Percentiles rank a stretch among this genome's conserved stretches.
Conservation (phyloP, 2,888 invertebrate genomes). For the Chaetogeoica ovagalla region DNA sequence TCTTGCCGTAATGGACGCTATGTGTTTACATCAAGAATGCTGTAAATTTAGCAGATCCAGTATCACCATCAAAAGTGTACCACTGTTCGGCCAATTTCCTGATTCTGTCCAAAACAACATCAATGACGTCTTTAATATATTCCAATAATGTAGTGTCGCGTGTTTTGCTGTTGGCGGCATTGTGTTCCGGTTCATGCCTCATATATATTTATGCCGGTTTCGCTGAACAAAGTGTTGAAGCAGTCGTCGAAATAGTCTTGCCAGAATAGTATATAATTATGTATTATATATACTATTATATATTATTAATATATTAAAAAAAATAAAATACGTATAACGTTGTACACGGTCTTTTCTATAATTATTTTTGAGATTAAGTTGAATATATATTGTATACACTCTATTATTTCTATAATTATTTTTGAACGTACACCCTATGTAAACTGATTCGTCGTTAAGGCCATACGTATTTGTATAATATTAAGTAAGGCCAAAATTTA, state of each 20-base stretch:
- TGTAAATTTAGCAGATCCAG: conserved; percentile 94
- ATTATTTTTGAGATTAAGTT: no score
- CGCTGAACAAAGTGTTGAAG: conserved; percentile 93
- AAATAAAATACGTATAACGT: no score
- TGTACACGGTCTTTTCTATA: no score
- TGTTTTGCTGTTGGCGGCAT: conserved; percentile 97
- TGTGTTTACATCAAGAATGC: conserved; percentile 95
- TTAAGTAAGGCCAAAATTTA: no score
- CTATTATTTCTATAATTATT: no score
- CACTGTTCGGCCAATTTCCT: conserved; percentile 88
- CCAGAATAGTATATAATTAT: conserved; percentile 64
- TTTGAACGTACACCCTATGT: no score
- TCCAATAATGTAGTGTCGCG: conserved; percentile 96
- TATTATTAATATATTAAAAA: no score
- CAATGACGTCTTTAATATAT: conserved; percentile 78
- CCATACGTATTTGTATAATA: no score
- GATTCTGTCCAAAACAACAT: conserved; percentile 83
- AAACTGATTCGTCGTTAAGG: no score
- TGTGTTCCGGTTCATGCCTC: conserved; percentile 90
- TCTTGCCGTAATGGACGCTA: conserved; percentile 94
- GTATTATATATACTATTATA: no score
- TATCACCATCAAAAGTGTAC: conserved; percentile 92
- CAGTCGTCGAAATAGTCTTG: conserved; percentile 92
- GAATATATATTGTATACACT: no score
- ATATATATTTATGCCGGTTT: conserved; percentile 86